phyloP scores from a whole-genome alignment of 2,113 vertebrate genomes.

The Porphyrio hochstetteri region DNA sequence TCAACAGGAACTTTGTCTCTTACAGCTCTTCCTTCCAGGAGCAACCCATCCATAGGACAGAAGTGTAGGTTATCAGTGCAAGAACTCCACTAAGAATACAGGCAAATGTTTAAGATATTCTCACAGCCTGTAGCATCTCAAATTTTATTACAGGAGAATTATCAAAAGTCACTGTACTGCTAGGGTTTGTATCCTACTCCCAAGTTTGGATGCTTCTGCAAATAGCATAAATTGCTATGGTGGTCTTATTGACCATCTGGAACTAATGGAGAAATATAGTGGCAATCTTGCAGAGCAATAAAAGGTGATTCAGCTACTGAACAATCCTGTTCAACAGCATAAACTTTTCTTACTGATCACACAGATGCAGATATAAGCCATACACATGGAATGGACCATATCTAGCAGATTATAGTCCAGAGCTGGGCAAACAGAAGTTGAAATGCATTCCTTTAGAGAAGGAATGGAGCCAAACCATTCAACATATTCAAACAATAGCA shows the following conservation, averaged over 20 bases:
- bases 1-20: not conserved
- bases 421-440: not conserved
- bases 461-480: not conserved
- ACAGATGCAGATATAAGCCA: not conserved
- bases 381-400: not conserved
- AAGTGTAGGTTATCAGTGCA: not conserved
- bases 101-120: not conserved
- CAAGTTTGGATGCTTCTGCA: not conserved
- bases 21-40: not conserved
- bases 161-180: not conserved
- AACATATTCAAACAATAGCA: not conserved
- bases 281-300: constrained; percentile 14
- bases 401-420: not conserved
- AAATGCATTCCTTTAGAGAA: not conserved
- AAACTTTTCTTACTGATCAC: constrained; percentile 1
- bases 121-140: not conserved
- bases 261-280: constrained; percentile 8
- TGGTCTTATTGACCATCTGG: not conserved
- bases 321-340: not conserved
- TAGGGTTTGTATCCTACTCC: not conserved
- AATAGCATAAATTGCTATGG: not conserved
- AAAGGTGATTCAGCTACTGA: not conserved
- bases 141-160: not conserved
- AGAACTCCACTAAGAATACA: not conserved
- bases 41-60: not conserved